These are phyloP conservation scores for Asarcornis scutulata DNA, from an alignment of 2,113 vertebrate species.

Conservation along the genomic window DNA sequence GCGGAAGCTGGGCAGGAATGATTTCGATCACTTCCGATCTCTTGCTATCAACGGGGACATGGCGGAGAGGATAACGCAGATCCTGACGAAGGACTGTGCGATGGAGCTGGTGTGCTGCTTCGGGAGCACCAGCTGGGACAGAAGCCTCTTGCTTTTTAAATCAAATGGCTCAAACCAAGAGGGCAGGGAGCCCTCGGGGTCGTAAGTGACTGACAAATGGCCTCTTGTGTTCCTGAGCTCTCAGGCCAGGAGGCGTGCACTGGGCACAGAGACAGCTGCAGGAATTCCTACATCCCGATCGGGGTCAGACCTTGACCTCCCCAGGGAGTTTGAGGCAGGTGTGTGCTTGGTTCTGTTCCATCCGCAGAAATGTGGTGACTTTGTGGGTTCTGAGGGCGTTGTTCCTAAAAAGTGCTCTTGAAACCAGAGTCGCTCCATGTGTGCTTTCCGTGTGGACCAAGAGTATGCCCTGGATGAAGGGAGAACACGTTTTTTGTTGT, in stretches of 20 bases:
- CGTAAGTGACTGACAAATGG: neutral
- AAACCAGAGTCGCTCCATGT: neutral
- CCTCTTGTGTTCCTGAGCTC: rapidly evolving
- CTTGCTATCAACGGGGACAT: slow-evolving; percentile 86
- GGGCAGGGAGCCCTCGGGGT: neutral
- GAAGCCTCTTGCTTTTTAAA: slow-evolving; percentile 88
- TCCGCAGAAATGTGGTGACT: rapidly evolving
- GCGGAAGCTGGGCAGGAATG: slow-evolving; percentile 84
- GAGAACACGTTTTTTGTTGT: neutral
- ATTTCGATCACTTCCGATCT: slow-evolving; percentile 89
- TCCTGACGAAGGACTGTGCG: slow-evolving; percentile 81
- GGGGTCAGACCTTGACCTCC: too few species aligned
- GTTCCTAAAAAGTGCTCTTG: neutral
- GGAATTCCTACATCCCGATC: neutral
- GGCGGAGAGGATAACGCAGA: slow-evolving; percentile 72
- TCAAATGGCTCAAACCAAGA: neutral
- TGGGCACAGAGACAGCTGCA: neutral
- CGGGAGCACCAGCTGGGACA: slow-evolving; percentile 89
- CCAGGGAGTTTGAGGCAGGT: neutral
- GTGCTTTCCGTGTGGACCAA: neutral
- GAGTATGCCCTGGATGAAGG: neutral
- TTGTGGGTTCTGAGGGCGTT: neutral
- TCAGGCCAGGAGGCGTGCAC: neutral
- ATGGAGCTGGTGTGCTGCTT: slow-evolving; percentile 88
- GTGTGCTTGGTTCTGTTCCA: neutral